Base-by-base conservation (phyloP, 2,113 vertebrate species). In the Microtus pennsylvanicus region DNA sequence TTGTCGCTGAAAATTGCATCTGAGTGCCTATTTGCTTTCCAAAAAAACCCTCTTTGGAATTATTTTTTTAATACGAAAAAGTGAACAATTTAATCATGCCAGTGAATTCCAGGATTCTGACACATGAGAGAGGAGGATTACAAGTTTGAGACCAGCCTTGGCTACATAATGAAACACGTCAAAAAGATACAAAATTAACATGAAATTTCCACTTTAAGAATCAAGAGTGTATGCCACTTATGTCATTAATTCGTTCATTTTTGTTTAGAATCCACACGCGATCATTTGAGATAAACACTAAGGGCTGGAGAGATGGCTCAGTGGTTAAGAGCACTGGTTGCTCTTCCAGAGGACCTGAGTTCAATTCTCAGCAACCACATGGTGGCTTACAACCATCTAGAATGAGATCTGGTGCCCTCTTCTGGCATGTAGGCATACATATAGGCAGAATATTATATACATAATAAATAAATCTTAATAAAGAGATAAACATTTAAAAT, bases 271-370 rank as follows among this genome's bases (percentile, higher is more conserved):
- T 58, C 47, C 10, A 77, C 81, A 24, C 55, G 11, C 58, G 33
- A 76, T 93, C 82, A 96, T 93, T 95, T 95, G 78, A 58, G 33
- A 61, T 80, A 78, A 13, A 24, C 82, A 87, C 75, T 35, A 58
- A 58, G 58, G 58, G 58, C 58, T 58, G 19, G 58, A 7, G 58
- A 58, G 58, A 58, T 58, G 58, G 58, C 58, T 58, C 6, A 58
- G 19, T 21, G 58, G 19, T 58, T 58, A 58, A 58, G 19, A 58
- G 58, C 19, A 21, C 19, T 58, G 58, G 19, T 58, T 58, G 58
- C 58, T 58, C 19, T 58, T 58, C 19, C 58, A 58, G 55, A 58
- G 58, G 6, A 58, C 6, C 58, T 21, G 58, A 58, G 58, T 58
- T 58, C 58, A 58, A 58, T 21, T 58, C 58, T 6, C 58, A 58